A percentile compares a stretch with the other conserved stretches of the same genome.
phyloP scores from a whole-genome alignment of 2,113 vertebrate genomes.

The Merops nubicus region DNA sequence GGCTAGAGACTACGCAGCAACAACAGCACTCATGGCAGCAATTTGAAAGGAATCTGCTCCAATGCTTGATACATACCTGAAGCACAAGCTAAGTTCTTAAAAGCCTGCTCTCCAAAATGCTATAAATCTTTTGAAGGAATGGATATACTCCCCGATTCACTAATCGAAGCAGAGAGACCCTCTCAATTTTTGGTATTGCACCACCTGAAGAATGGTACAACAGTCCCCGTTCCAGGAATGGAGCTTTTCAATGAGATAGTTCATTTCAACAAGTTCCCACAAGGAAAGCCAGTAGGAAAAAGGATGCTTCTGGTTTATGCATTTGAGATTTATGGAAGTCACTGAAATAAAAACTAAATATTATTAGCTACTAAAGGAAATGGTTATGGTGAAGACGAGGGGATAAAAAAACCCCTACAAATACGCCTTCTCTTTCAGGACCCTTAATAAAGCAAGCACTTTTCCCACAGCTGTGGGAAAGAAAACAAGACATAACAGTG shows the following conservation, averaged over 20 bases:
- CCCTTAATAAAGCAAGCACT: conserved; percentile 25
- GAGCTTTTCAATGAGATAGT: conserved; percentile 15
- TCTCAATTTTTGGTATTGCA: background rate
- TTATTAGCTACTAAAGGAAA: conserved; percentile 61
- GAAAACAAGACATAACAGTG: background rate
- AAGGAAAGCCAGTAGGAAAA: conserved; percentile 25
- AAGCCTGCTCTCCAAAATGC: background rate
- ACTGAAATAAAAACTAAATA: conserved; percentile 36
- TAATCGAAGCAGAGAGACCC: background rate
- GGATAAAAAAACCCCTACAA: background rate
- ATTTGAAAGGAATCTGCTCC: background rate
- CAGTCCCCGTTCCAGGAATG: background rate
- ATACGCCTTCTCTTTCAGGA: background rate
- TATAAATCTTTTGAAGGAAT: background rate
- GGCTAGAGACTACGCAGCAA: background rate
- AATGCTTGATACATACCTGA: background rate
- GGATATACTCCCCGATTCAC: background rate
- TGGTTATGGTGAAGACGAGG: background rate
- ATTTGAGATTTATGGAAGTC: conserved; percentile 44
- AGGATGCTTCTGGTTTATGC: conserved; percentile 24
- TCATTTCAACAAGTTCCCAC: conserved; percentile 42
- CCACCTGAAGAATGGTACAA: background rate
- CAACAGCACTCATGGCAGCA: background rate
- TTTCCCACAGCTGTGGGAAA: conserved; percentile 55
- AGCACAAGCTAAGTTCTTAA: background rate